Conservation (phyloP, 2,113 vertebrate species). For the Proterorhinus semilunaris region DNA sequence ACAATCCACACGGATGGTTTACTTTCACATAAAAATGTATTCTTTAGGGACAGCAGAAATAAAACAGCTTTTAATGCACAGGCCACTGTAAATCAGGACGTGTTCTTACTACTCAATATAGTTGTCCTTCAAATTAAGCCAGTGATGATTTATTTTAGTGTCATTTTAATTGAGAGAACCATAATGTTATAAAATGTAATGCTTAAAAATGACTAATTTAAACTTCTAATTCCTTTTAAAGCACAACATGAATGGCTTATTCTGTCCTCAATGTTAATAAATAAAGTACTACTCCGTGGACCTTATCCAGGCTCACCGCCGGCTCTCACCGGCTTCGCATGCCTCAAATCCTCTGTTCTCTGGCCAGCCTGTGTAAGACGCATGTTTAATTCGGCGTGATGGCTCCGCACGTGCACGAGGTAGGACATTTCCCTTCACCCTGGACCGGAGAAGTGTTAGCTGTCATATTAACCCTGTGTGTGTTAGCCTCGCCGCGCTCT, state of each 20-base stretch:
- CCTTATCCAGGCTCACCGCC: not conserved
- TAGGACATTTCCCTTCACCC: constrained; percentile 53
- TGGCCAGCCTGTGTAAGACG: constrained; percentile 25
- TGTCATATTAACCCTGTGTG: constrained; percentile 74
- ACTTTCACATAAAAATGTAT: too few species aligned
- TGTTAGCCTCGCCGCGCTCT: constrained; percentile 66
- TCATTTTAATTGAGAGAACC: too few species aligned
- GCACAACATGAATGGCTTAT: not conserved
- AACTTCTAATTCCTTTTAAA: too few species aligned
- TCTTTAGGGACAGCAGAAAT: too few species aligned
- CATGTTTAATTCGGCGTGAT: constrained; percentile 43
- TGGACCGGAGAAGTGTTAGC: constrained; percentile 60
- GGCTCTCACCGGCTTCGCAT: not conserved
- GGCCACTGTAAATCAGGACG: too few species aligned
- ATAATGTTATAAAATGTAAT: too few species aligned
- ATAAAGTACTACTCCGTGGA: not conserved
- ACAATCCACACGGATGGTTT: too few species aligned
- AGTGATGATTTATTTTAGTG: too few species aligned
- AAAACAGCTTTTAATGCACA: too few species aligned
- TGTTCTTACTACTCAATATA: too few species aligned
- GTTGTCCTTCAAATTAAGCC: too few species aligned
- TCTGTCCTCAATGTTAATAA: not conserved
- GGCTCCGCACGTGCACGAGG: constrained; percentile 19
- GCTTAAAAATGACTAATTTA: too few species aligned
- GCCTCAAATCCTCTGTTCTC: not conserved